phyloP scores from a whole-genome alignment of 1,140 invertebrate genomes.

The Dendrolimus kikuchii region DNA sequence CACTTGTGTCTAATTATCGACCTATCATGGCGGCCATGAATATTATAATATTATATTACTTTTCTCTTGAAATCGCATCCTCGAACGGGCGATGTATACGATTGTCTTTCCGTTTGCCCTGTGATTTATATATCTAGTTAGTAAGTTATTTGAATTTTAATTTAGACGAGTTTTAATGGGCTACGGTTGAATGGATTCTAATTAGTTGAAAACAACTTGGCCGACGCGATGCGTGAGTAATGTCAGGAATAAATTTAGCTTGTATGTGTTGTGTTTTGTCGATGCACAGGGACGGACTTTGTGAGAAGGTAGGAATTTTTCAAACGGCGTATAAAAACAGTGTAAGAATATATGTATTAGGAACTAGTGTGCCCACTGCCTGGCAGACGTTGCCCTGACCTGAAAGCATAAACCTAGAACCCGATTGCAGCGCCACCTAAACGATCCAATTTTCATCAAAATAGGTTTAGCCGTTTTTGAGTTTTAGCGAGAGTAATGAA shows the following conservation, averaged over 20 bases:
- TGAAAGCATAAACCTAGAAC: no score
- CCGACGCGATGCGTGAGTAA: conserved; percentile 51
- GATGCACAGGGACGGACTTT: background rate
- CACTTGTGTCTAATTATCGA: no score
- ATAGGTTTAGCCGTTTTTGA: no score
- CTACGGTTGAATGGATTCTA: conserved; percentile 66
- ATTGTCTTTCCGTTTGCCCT: conserved; percentile 53
- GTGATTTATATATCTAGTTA: conserved; percentile 70
- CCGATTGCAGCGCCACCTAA: no score
- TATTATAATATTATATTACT: conserved; percentile 55
- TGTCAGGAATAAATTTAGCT: conserved; percentile 64
- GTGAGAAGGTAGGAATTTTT: no score
- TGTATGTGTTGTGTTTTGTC: conserved; percentile 51
- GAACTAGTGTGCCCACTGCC: no score
- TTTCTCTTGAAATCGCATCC: conserved; percentile 25
- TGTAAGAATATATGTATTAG: no score
- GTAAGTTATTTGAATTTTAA: conserved; percentile 71
- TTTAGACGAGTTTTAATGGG: conserved; percentile 69
- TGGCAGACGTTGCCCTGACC: no score
- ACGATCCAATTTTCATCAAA: no score
- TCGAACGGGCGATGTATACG: conserved; percentile 64
- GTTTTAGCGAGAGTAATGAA: no score
- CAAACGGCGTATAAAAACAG: no score
- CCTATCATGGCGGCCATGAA: no score
- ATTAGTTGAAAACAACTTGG: conserved; percentile 64